phyloP scores from a whole-genome alignment of 2,888 invertebrate genomes.

The Chrysolina oricalcia region DNA sequence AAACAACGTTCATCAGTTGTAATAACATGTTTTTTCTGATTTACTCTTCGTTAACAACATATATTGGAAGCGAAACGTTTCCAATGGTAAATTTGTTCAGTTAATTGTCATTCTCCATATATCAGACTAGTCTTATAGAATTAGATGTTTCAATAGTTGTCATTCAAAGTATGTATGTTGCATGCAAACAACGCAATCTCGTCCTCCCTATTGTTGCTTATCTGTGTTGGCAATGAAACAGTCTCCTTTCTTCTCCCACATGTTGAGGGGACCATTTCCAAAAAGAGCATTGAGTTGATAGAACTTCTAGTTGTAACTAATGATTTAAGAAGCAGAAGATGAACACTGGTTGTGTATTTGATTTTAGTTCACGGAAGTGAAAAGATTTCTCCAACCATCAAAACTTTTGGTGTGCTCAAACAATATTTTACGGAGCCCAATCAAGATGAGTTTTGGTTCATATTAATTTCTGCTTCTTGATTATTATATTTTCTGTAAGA shows the following conservation, averaged over 20 bases:
- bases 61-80: too few relatives aligned
- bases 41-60: too few relatives aligned
- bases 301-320: background rate
- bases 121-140: slow-evolving; percentile 10
- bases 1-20: too few relatives aligned
- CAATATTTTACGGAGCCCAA: background rate
- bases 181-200: background rate
- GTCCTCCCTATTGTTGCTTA: slow-evolving; percentile 4
- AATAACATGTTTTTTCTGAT: too few relatives aligned
- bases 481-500: background rate
- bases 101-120: background rate
- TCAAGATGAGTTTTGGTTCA: background rate
- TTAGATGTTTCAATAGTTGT: slow-evolving; percentile 9
- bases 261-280: slow-evolving; percentile 12
- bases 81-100: too few relatives aligned
- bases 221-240: slow-evolving; percentile 1
- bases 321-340: background rate
- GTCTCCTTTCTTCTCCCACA: background rate
- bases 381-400: background rate
- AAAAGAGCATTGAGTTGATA: background rate
- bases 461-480: background rate
- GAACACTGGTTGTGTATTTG: background rate
- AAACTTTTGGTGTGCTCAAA: background rate
- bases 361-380: background rate
- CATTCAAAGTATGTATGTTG: slow-evolving; percentile 13